Percentiles rank a stretch among this genome's conserved stretches.
Conservation (phyloP, 1,140 invertebrate species). For the Drosophila elegans region DNA sequence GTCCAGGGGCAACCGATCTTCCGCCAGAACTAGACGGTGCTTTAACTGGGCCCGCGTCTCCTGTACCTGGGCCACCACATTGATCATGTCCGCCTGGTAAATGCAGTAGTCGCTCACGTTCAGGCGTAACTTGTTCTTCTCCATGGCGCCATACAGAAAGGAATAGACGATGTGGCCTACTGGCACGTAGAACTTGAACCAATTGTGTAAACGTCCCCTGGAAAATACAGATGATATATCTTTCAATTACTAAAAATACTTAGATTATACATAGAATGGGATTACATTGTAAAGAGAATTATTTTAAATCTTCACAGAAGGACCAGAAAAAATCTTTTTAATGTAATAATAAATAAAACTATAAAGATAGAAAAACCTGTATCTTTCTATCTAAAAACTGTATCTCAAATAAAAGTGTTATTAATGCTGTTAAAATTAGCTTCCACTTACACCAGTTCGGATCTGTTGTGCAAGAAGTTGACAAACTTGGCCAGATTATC, state of each 20-base stretch:
- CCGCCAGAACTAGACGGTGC: conserved; percentile 1
- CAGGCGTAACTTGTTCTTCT: conserved; percentile 72
- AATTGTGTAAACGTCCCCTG: conserved; percentile 53
- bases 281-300: too few relatives aligned
- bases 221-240: neutral
- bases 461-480: conserved; percentile 67
- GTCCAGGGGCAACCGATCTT: neutral
- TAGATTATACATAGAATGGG: too few relatives aligned
- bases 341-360: too few relatives aligned
- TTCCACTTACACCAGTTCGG: conserved; percentile 68
- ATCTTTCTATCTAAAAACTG: too few relatives aligned
- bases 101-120: conserved; percentile 72
- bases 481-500: conserved; percentile 72
- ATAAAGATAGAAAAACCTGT: neutral
- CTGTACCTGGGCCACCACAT: conserved; percentile 53
- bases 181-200: conserved; percentile 76
- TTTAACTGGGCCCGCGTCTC: conserved; percentile 55
- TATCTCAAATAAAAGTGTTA: neutral
- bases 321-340: too few relatives aligned
- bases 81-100: conserved; percentile 63
- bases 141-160: conserved; percentile 69
- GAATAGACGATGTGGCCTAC: conserved; percentile 74
- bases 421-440: neutral
- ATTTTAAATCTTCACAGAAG: too few relatives aligned
- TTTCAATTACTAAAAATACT: too few relatives aligned